phyloP scores from a whole-genome alignment of 2,888 invertebrate genomes.

The Fragum whitleyi region DNA sequence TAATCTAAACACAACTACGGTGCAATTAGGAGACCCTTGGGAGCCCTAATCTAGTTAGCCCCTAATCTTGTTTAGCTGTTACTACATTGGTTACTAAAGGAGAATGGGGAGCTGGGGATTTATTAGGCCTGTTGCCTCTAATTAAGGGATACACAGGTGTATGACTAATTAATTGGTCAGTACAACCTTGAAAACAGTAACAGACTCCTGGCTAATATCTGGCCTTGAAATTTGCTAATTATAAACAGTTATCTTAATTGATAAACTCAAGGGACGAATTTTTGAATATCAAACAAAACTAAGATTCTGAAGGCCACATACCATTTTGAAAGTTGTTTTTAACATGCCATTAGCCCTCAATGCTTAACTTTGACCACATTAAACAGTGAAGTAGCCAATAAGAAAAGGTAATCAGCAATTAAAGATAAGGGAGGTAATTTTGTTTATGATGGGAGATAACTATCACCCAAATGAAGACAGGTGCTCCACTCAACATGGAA shows the following conservation, averaged over 20 bases:
- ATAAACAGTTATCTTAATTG: neutral
- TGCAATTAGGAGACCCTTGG: constrained; percentile 20
- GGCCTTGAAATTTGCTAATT: neutral
- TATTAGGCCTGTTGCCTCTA: constrained; percentile 21
- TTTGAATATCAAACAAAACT: too few species aligned
- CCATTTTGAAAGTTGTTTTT: too few species aligned
- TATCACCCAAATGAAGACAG: constrained; percentile 28
- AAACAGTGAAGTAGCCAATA: neutral
- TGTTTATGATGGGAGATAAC: constrained; percentile 39
- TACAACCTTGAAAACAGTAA: neutral
- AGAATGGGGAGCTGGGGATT: neutral
- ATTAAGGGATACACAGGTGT: constrained; percentile 21
- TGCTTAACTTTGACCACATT: neutral
- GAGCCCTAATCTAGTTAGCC: constrained; percentile 17
- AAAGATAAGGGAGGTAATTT: constrained; percentile 27
- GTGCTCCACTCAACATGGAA: constrained; percentile 4
- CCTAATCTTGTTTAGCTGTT: constrained; percentile 6
- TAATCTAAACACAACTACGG: constrained; percentile 17
- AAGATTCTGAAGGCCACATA: too few species aligned
- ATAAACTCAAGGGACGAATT: neutral
- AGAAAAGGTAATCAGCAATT: constrained; percentile 29
- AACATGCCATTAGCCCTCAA: too few species aligned
- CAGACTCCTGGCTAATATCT: neutral
- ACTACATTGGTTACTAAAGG: neutral
- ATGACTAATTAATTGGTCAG: neutral